These are phyloP conservation scores for Dipodomys ordii DNA, from an alignment of 2,113 vertebrate species.

Conservation along the genomic window DNA sequence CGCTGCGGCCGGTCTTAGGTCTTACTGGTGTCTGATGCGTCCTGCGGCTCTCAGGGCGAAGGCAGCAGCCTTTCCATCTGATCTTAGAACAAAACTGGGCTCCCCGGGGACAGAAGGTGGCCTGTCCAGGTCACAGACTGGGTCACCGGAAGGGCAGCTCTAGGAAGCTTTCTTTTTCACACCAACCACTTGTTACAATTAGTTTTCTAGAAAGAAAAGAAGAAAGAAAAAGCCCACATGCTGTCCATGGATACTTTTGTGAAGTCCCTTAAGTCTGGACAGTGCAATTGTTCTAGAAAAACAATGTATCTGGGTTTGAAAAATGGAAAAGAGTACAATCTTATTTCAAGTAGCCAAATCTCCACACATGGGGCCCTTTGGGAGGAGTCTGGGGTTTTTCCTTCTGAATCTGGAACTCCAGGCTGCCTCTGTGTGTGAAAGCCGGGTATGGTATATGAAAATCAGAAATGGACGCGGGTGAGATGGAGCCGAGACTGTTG, in stretches of 20 bases:
- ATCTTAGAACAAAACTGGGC: conserved; percentile 51
- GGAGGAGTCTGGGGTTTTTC: not conserved
- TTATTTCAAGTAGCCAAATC: conserved; percentile 41
- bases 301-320: conserved; percentile 63
- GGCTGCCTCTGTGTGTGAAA: not conserved
- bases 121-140: conserved; percentile 61
- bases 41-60: conserved; percentile 9
- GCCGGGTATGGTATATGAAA: not conserved
- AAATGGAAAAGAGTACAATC: not conserved
- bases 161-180: not conserved
- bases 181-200: conserved; percentile 64
- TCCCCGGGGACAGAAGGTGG: conserved; percentile 70
- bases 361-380: not conserved
- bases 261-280: conserved; percentile 43
- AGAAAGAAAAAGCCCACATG: conserved; percentile 3
- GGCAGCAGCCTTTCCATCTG: conserved; percentile 50
- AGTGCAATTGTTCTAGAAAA: conserved; percentile 59
- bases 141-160: conserved; percentile 60
- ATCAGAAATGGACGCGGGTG: not conserved
- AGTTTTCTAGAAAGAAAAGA: conserved; percentile 1
- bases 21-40: conserved; percentile 57
- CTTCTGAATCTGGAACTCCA: not conserved
- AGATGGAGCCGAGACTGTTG: not conserved
- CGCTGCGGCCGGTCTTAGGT: conserved; percentile 40
- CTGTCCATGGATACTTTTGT: conserved; percentile 60